Percentiles rank a stretch among this genome's conserved stretches.
Evolutionary conservation across 2,888 invertebrate species (phyloP).

Genomic region (Rhimphoctona megacephalus): DNA sequence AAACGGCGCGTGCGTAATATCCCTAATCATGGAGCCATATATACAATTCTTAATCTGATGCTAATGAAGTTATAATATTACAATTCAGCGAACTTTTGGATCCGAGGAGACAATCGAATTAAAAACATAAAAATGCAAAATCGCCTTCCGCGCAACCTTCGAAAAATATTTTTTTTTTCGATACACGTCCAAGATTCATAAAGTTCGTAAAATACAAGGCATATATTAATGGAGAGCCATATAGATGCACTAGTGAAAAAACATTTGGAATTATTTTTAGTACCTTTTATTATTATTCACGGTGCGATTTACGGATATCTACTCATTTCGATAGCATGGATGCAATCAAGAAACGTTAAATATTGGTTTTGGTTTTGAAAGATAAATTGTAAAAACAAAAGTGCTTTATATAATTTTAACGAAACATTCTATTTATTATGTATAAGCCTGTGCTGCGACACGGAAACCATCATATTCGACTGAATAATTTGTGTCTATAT

Average conservation of each 20-base stretch:
- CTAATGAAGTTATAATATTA: background rate
- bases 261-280: background rate
- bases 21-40: background rate
- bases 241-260: background rate
- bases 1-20: background rate
- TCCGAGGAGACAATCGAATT: background rate
- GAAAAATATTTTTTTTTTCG: background rate
- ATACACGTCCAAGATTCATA: background rate
- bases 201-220: background rate
- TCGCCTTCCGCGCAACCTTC: conserved; percentile 2
- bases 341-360: background rate
- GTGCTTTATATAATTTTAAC: background rate
- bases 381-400: background rate
- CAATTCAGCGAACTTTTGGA: background rate
- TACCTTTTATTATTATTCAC: background rate
- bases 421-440: background rate
- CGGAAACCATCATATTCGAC: background rate
- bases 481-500: background rate
- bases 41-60: background rate
- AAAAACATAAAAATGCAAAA: background rate
- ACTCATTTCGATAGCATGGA: background rate
- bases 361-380: background rate
- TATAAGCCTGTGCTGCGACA: background rate
- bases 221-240: background rate
- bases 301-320: background rate